Percentiles rank a stretch among this genome's conserved stretches.
phyloP scores from a whole-genome alignment of 1,140 invertebrate species.

The Drosophila nannoptera region DNA sequence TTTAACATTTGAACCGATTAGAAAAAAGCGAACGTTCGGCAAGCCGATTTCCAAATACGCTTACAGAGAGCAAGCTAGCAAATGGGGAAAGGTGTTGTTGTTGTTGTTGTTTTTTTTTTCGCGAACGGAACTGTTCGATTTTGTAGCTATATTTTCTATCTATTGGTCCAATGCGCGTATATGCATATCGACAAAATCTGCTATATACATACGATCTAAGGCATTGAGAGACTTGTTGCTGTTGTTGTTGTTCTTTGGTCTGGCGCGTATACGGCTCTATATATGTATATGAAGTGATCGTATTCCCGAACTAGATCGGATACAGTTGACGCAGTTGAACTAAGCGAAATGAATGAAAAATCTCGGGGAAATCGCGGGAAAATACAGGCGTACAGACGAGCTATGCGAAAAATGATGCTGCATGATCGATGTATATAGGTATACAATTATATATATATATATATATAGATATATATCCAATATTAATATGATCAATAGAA shows the following conservation, averaged over 20 bases:
- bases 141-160: background rate
- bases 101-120: no score
- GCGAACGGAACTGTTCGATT: background rate
- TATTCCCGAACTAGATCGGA: no score
- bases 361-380: no score
- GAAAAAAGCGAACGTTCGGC: background rate
- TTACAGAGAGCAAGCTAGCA: constrained; percentile 8
- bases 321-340: no score
- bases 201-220: constrained; percentile 13
- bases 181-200: constrained; percentile 1
- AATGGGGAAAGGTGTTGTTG: no score
- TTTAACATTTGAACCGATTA: background rate
- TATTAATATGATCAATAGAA: background rate
- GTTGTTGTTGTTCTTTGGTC: background rate
- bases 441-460: background rate
- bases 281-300: no score
- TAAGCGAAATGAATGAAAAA: no score
- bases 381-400: no score
- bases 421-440: no score
- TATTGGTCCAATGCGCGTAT: background rate
- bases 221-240: constrained; percentile 1
- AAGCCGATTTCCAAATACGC: background rate
- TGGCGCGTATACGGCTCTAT: background rate
- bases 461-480: background rate
- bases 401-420: no score